Conservation (phyloP, 2,888 invertebrate species). For the Caenorhabditis japonica region DNA sequence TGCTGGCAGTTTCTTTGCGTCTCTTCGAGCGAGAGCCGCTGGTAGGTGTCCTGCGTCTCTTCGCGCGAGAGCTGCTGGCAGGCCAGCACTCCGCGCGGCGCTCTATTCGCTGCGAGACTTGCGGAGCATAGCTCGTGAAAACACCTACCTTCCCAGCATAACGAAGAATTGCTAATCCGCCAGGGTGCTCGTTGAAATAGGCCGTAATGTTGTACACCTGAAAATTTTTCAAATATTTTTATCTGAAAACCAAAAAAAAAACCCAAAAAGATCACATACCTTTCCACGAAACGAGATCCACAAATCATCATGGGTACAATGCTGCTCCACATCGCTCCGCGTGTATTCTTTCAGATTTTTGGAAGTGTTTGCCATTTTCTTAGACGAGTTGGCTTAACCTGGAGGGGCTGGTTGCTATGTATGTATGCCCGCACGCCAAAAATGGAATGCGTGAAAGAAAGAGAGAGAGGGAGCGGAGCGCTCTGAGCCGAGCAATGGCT, state of each 20-base stretch:
- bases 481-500: neutral
- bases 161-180: conserved; percentile 64
- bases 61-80: too few species aligned
- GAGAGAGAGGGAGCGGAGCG: too few species aligned
- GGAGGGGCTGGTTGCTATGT: too few species aligned
- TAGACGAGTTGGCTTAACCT: too few species aligned
- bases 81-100: too few species aligned
- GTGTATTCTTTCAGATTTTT: conserved; percentile 47
- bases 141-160: conserved; percentile 59
- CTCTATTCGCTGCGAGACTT: too few species aligned
- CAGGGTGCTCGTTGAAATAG: conserved; percentile 60
- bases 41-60: too few species aligned
- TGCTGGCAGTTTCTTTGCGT: too few species aligned
- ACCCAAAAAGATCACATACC: conserved; percentile 16
- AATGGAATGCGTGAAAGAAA: conserved; percentile 12
- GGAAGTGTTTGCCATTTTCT: conserved; percentile 1
- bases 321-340: conserved; percentile 51
- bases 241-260: neutral
- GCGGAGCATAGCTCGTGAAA: too few species aligned
- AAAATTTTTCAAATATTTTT: too few species aligned
- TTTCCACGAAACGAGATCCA: conserved; percentile 58
- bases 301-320: conserved; percentile 61
- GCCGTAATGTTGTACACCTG: conserved; percentile 67
- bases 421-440: too few species aligned
- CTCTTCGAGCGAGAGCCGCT: too few species aligned